Percentiles rank a stretch among this genome's conserved stretches.
Conservation (phyloP, 2,888 invertebrate species). For the Coleophora flavipennella region DNA sequence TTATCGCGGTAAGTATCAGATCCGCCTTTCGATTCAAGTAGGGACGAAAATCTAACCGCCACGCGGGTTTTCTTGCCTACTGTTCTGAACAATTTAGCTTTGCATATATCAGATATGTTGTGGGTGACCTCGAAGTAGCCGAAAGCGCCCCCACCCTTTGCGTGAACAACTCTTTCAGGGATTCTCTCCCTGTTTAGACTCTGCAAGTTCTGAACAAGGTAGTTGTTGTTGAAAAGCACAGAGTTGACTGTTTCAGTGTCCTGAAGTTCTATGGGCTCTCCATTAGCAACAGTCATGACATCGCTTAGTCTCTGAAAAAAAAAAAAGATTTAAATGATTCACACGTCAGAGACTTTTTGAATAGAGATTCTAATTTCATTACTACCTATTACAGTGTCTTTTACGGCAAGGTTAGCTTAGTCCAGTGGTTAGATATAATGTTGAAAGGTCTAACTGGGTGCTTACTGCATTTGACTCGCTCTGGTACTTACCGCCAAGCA, state of each 20-base stretch:
- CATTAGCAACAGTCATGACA: conserved; percentile 80
- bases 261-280: conserved; percentile 82
- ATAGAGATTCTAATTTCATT: no score
- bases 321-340: no score
- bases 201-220: conserved; percentile 79
- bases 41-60: conserved; percentile 84
- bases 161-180: conserved; percentile 92
- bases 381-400: no score
- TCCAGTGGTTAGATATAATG: no score
- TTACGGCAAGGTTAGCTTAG: no score
- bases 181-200: conserved; percentile 90
- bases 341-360: no score
- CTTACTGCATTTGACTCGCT: no score
- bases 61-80: conserved; percentile 84
- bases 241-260: conserved; percentile 82
- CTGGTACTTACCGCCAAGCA: no score
- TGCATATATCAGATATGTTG: conserved; percentile 82
- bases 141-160: conserved; percentile 92
- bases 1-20: conserved; percentile 90
- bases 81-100: conserved; percentile 79
- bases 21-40: conserved; percentile 87
- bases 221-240: conserved; percentile 83
- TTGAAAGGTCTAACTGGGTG: no score
- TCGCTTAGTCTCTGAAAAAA: conserved; percentile 57
- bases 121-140: conserved; percentile 88